A percentile compares a stretch with the other conserved stretches of the same genome.
These are phyloP conservation scores for Lytechinus variegatus DNA, from an alignment of 35 echinoderm and acorn worm species.

Conservation along the genomic window DNA sequence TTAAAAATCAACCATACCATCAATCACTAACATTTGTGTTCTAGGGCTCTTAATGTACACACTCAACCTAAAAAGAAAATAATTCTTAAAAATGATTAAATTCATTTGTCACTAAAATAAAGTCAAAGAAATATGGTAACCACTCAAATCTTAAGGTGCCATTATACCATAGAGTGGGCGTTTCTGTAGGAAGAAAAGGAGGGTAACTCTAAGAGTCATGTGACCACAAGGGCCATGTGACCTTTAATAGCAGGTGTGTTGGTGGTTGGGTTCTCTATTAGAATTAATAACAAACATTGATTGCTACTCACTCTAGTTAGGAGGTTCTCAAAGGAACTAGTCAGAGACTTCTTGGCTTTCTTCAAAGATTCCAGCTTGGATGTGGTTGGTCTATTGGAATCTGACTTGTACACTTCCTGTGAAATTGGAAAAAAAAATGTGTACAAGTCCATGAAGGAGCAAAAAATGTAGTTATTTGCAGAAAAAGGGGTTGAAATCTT, in stretches of 20 bases:
- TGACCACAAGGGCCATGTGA: not conserved
- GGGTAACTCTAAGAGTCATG: not conserved
- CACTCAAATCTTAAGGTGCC: not conserved
- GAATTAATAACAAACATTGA: not conserved
- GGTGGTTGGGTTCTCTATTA: not conserved
- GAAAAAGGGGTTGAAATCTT: no score
- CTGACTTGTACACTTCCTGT: not conserved
- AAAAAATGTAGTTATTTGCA: not conserved
- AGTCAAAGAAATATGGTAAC: not conserved
- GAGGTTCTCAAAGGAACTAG: slow-evolving; percentile 90
- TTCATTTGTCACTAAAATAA: no score
- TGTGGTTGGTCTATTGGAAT: not conserved
- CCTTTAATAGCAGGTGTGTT: not conserved
- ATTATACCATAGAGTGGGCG: not conserved
- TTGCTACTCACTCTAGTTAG: slow-evolving; percentile 80
- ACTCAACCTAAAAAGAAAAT: no score
- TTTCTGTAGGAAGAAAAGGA: not conserved
- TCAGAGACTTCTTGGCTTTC: slow-evolving; percentile 95
- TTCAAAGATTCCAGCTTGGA: slow-evolving; percentile 75
- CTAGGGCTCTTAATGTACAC: no score
- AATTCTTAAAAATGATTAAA: no score
- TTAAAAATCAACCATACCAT: no score
- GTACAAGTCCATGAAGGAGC: not conserved
- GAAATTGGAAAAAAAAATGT: not conserved
- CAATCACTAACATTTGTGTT: no score